A percentile compares a stretch with the other conserved stretches of the same genome.
Conservation (phyloP, 2,797 vertebrate genomes). For the Sciurus vulgaris region DNA sequence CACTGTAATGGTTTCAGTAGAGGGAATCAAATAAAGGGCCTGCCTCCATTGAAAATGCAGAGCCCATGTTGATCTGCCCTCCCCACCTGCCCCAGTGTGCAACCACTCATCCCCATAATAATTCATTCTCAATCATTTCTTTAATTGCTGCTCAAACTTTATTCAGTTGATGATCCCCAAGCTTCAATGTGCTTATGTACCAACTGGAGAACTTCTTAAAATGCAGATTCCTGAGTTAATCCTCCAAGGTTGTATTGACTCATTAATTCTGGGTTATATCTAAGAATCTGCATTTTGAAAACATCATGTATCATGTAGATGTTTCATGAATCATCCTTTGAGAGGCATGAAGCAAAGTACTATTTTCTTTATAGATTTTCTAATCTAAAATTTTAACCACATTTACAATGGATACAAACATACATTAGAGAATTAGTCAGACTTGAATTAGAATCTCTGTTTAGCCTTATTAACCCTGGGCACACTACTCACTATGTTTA, state of each 20-base stretch:
- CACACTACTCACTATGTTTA: neutral
- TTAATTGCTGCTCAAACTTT: neutral
- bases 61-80: fast-evolving
- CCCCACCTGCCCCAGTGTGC: neutral
- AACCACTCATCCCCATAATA: neutral
- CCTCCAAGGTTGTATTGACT: neutral
- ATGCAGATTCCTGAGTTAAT: neutral
- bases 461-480: neutral
- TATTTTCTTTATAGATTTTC: neutral
- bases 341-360: neutral
- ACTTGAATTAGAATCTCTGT: neutral
- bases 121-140: neutral
- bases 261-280: neutral
- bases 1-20: neutral
- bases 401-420: neutral
- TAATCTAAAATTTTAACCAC: neutral
- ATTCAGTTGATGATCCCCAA: neutral
- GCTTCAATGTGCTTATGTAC: neutral
- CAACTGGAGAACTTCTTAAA: neutral
- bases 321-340: neutral
- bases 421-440: neutral
- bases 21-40: neutral
- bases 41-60: neutral
- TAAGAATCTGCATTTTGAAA: neutral
- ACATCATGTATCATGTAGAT: neutral